Evolutionary conservation across 30 jellyfish, hydroid and myxozoan species (phyloP), one percentile per base, ranked within the genome.

Genomic region (Rhopilema esculentum): DNA sequence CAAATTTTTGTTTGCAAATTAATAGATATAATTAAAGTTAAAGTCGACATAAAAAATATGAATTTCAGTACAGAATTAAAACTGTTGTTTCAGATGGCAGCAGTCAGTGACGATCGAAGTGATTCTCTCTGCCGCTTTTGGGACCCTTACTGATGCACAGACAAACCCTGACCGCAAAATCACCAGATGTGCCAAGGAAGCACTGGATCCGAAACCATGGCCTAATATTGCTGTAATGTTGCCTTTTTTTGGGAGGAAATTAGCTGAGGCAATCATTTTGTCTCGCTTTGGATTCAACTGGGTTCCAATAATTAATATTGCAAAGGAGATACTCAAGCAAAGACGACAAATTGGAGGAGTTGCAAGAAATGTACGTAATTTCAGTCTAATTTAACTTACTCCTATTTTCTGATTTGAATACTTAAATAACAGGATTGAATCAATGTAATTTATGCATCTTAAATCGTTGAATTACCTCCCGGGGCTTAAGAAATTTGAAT

Each of bases 41-140:
- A n/a, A n/a, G n/a, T n/a, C n/a, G n/a, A n/a, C n/a, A n/a, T n/a
- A n/a, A n/a, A n/a, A n/a, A n/a, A n/a, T n/a, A n/a, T n/a, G n/a
- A n/a, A n/a, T n/a, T n/a, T n/a, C n/a, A n/a, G n/a, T n/a, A n/a
- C n/a, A n/a, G n/a, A n/a, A n/a, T n/a, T n/a, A n/a, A n/a, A n/a
- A n/a, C n/a, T n/a, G n/a, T 40, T 40, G 6, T 69, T 79, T 25
- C 49, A 88, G 97, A 26, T 80, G 86, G 84, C 88, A 68, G 49
- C 97, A 88, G 49, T 57, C 28, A 0, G 84, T 88, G 75, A 88
- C 97, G 27, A 69, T 88, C 83, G 97, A 80, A 28, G 91, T 88
- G 32, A 88, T 88, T 68, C 61, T 88, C 0, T 88, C 97, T 0
- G 80, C 97, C 0, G 97, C 91, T 0, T 88, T 88, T 79, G 97